Conservation (phyloP, 2,797 vertebrate species). For the Anas flavirostris region DNA sequence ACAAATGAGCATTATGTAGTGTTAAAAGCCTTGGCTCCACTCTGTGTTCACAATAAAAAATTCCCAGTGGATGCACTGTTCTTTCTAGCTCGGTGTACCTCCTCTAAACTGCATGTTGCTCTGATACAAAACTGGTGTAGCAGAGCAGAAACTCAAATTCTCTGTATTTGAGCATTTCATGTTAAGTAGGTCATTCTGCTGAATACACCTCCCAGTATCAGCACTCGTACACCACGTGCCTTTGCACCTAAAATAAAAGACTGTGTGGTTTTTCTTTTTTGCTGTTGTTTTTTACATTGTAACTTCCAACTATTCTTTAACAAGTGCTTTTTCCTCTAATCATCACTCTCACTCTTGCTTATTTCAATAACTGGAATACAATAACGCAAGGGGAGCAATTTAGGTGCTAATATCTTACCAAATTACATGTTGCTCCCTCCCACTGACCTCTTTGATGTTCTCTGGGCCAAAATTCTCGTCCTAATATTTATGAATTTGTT, state of each 20-base stretch:
- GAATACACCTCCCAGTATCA: not conserved
- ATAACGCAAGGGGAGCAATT: conserved; percentile 3
- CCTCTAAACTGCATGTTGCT: not conserved
- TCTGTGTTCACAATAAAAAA: not conserved
- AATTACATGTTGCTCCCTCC: conserved; percentile 25
- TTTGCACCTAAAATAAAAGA: conserved; percentile 27
- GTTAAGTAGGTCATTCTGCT: conserved; percentile 46
- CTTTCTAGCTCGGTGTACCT: not conserved
- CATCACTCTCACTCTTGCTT: not conserved
- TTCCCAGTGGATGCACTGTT: not conserved
- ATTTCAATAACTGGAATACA: conserved; percentile 43
- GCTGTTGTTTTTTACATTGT: not conserved
- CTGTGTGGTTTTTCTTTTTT: not conserved
- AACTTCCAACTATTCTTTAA: conserved; percentile 44
- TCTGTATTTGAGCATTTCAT: conserved; percentile 17
- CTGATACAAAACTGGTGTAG: not conserved
- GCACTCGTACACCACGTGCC: not conserved
- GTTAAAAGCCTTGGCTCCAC: not conserved
- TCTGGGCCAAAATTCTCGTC: conserved; percentile 1
- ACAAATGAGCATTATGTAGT: not conserved
- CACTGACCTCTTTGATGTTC: conserved; percentile 32
- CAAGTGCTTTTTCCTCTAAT: not conserved
- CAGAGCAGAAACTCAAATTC: conserved; percentile 4
- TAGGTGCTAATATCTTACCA: not conserved
- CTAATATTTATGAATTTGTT: conserved; percentile 59